phyloP scores from a whole-genome alignment of 1,140 invertebrate genomes.

The Conus betulinus region DNA sequence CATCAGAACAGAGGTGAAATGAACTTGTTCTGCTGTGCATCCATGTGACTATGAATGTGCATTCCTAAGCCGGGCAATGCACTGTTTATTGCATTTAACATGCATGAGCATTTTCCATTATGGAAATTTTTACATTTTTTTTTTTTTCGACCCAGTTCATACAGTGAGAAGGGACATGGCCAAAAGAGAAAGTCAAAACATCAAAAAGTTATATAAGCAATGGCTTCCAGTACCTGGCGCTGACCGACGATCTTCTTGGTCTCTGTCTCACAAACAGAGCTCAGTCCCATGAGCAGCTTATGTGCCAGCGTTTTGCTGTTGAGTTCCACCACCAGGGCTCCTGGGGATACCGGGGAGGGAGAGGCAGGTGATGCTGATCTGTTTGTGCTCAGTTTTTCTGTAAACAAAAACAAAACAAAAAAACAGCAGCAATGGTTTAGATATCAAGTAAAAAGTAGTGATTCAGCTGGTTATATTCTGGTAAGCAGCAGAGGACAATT shows the following conservation, averaged over 20 bases:
- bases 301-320: conserved; percentile 84
- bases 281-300: conserved; percentile 81
- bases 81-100: too few species aligned
- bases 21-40: too few species aligned
- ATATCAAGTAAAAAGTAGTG: too few species aligned
- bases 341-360: conserved; percentile 81
- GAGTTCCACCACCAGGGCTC: conserved; percentile 82
- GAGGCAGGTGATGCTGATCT: conserved; percentile 81
- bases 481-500: too few species aligned
- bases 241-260: conserved; percentile 81
- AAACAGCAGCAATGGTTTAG: too few species aligned
- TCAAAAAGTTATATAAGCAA: too few species aligned
- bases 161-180: background rate
- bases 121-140: background rate
- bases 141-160: background rate
- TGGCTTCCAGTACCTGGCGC: conserved; percentile 67
- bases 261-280: conserved; percentile 82
- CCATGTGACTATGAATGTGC: too few species aligned
- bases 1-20: too few species aligned
- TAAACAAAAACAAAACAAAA: conserved; percentile 41
- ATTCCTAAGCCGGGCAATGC: too few species aligned
- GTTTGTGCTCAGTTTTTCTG: conserved; percentile 81
- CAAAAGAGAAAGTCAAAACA: background rate
- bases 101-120: too few species aligned
- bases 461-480: too few species aligned